These are phyloP conservation scores for Erythrolamprus reginae DNA, from an alignment of 2,113 vertebrate species.

Conservation along the genomic window DNA sequence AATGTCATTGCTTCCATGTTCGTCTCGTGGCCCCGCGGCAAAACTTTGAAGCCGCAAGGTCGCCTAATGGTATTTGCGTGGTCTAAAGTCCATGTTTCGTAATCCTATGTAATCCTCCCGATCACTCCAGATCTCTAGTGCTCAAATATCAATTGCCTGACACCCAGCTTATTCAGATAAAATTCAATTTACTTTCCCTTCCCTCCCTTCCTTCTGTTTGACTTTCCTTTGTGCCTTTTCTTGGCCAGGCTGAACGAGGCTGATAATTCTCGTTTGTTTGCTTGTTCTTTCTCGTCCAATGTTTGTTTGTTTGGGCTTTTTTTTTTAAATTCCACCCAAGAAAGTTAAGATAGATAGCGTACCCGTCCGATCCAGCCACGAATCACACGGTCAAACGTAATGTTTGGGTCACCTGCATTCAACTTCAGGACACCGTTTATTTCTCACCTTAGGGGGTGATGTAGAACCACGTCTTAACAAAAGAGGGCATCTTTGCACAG, in stretches of 20 bases:
- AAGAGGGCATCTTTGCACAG: constrained; percentile 81
- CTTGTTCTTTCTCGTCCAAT: no score
- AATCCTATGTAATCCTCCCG: no score
- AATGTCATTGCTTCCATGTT: neutral
- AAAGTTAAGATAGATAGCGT: neutral
- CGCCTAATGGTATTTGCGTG: neutral
- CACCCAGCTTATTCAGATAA: neutral
- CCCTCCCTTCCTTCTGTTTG: no score
- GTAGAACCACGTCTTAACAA: constrained; percentile 49
- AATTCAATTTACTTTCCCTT: neutral
- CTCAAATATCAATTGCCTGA: neutral
- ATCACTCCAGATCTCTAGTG: neutral
- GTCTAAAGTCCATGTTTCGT: neutral
- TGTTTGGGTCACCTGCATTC: neutral
- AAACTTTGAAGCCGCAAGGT: neutral
- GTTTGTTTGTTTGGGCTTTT: no score
- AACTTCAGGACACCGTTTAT: neutral
- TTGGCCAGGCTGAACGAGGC: neutral
- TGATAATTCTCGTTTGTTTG: neutral
- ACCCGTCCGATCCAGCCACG: neutral
- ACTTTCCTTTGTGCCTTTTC: no score
- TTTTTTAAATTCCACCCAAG: neutral
- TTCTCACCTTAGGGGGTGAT: neutral
- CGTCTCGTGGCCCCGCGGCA: neutral
- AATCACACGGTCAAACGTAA: no score